Evolutionary conservation across 2,888 invertebrate genomes (phyloP), one percentile per base, ranked within the genome.

Genomic region (Morpho helenor): DNA sequence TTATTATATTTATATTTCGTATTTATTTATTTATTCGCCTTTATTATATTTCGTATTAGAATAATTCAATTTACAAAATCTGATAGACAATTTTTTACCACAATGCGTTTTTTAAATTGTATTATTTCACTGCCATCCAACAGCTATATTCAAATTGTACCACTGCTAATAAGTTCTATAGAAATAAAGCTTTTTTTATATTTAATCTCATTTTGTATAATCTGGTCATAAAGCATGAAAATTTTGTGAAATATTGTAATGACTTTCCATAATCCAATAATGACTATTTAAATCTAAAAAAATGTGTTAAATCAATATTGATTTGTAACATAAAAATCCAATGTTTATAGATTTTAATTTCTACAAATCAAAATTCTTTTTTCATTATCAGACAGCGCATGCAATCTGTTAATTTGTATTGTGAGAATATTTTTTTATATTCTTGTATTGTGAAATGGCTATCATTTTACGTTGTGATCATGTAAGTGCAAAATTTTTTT

Each of bases 391-490:
- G 16, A 16, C 16, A 16, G 16, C 16, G 16, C 16, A 52, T 59
- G 41, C 46, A 58, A 40, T 49, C 40, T 57, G 43, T 63, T 62
- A 58, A 59, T 56, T 64, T 64, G 58, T 66, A 58, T 59, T 61
- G 57, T 45, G 64, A 61, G 62, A 64, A 55, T 55, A 50, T 66
- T 62, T 16, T 16, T 59, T 65, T 63, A 65, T 65, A 64, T 60
- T 66, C 60, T 87, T 87, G 80, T 82, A 78, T 80, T 83, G 87
- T 88, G 85, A 89, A 89, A 88, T 88, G 89, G 75, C 73, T 71
- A 75, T 80, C 89, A 89, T 89, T 89, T 89, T 87, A 84, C 88
- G 81, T 88, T 87, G 89, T 89, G 89, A 89, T 89, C 82, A 87
- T 84, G 80, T 80, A 83, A 89, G 89, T 89, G 89, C 89, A 89